Percentiles rank a stretch among this genome's conserved stretches.
phyloP scores from a whole-genome alignment of 2,797 vertebrate genomes.

The Danio choprae region DNA sequence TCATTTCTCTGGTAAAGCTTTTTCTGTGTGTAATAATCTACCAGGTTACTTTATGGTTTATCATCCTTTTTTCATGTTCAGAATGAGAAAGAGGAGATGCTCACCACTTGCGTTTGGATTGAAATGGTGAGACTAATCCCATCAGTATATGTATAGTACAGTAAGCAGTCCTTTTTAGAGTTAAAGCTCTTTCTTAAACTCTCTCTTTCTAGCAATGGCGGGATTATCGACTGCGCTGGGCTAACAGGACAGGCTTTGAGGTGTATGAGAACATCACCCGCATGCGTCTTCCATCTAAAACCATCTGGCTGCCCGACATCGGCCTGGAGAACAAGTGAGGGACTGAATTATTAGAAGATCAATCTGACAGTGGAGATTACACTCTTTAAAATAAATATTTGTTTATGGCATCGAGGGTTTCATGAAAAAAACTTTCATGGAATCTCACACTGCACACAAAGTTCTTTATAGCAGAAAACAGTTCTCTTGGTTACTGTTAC shows the following conservation, averaged over 20 bases:
- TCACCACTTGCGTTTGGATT: conserved; percentile 95
- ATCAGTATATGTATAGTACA: neutral
- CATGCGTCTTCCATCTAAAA: conserved; percentile 88
- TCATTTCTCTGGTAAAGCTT: conserved; percentile 91
- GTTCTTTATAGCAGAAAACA: too few relatives aligned
- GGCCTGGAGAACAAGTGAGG: conserved; percentile 95
- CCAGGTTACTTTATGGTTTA: neutral
- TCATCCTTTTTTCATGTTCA: conserved; percentile 63
- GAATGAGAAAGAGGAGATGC: conserved; percentile 93
- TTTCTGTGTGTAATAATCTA: conserved; percentile 7
- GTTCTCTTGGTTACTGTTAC: too few relatives aligned
- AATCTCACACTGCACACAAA: too few relatives aligned
- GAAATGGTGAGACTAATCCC: conserved; percentile 85
- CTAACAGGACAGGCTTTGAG: conserved; percentile 73
- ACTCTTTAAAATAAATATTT: too few relatives aligned
- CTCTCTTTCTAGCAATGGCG: conserved; percentile 83
- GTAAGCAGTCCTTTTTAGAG: neutral
- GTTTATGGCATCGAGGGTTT: too few relatives aligned
- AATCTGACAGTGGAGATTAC: neutral
- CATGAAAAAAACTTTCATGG: too few relatives aligned
- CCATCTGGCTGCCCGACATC: conserved; percentile 91
- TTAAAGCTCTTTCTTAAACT: neutral
- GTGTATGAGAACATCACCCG: conserved; percentile 82
- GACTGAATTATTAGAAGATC: neutral
- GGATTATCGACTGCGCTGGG: conserved; percentile 91